Conservation (phyloP, 2,888 invertebrate genomes). For the Andrena hattorfiana region DNA sequence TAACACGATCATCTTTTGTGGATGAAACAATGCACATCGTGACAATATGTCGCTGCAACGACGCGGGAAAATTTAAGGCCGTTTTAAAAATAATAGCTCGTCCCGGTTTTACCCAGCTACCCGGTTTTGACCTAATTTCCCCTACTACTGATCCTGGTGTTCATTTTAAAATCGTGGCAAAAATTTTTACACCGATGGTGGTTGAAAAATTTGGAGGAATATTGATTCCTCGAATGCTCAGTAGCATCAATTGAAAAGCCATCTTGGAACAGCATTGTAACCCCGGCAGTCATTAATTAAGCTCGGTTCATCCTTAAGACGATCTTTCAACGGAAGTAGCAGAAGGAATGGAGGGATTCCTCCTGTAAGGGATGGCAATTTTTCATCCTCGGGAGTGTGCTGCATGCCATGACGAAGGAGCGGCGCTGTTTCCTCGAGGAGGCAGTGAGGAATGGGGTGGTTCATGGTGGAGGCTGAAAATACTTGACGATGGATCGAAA, state of each 20-base stretch:
- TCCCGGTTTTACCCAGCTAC: too few species aligned
- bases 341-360: neutral
- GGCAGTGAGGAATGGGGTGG: constrained; percentile 36
- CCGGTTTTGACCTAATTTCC: too few species aligned
- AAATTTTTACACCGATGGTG: too few species aligned
- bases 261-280: constrained; percentile 22
- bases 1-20: too few species aligned
- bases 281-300: neutral
- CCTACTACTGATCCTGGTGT: too few species aligned
- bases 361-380: constrained; percentile 25
- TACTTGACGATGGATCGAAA: constrained; percentile 36
- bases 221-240: too few species aligned
- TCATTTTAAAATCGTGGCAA: too few species aligned
- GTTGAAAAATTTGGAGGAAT: too few species aligned
- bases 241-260: constrained; percentile 12
- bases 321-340: constrained; percentile 6
- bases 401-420: constrained; percentile 19
- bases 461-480: constrained; percentile 3
- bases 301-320: neutral
- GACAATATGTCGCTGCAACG: too few species aligned
- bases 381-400: constrained; percentile 16
- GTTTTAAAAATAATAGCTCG: too few species aligned
- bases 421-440: constrained; percentile 5
- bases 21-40: too few species aligned
- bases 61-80: too few species aligned